Evolutionary conservation across 2,888 invertebrate species (phyloP).

Genomic region (Drosophila infuscata): DNA sequence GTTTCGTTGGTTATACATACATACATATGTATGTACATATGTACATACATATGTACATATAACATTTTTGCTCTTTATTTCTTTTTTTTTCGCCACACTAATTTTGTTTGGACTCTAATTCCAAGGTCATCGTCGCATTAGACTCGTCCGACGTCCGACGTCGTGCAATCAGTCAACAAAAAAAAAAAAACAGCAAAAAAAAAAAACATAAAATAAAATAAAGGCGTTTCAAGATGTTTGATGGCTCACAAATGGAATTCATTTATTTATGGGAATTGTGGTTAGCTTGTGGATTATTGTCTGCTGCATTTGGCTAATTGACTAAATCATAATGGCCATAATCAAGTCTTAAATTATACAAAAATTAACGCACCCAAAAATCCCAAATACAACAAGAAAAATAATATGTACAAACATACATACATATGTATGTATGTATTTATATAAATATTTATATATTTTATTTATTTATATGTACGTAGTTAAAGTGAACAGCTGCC

Average conservation of each 20-base stretch:
- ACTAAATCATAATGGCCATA: conserved; percentile 39
- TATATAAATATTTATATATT: background rate
- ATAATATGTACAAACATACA: background rate
- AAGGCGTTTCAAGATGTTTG: conserved; percentile 47
- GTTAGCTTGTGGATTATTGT: conserved; percentile 12
- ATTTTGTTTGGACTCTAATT: conserved; percentile 59
- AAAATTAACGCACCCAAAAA: conserved; percentile 42
- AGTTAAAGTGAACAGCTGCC: conserved; percentile 58
- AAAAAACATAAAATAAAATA: conserved; percentile 1
- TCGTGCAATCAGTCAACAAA: conserved; percentile 58
- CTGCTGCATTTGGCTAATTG: conserved; percentile 48
- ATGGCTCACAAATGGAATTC: conserved; percentile 45
- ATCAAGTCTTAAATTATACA: conserved; percentile 28
- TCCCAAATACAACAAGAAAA: conserved; percentile 1
- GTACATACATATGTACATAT: too few species aligned
- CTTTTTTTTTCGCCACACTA: conserved; percentile 27
- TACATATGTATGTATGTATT: background rate
- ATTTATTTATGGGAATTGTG: conserved; percentile 43
- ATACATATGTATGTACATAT: too few species aligned
- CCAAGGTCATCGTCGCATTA: conserved; percentile 70
- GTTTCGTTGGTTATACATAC: conserved; percentile 18
- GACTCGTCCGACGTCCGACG: conserved; percentile 14
- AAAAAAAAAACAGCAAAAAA: conserved; percentile 20
- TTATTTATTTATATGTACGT: background rate
- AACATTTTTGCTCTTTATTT: background rate